phyloP scores from a whole-genome alignment of 2,797 vertebrate genomes.

The Scolopax bukidnonensis region DNA sequence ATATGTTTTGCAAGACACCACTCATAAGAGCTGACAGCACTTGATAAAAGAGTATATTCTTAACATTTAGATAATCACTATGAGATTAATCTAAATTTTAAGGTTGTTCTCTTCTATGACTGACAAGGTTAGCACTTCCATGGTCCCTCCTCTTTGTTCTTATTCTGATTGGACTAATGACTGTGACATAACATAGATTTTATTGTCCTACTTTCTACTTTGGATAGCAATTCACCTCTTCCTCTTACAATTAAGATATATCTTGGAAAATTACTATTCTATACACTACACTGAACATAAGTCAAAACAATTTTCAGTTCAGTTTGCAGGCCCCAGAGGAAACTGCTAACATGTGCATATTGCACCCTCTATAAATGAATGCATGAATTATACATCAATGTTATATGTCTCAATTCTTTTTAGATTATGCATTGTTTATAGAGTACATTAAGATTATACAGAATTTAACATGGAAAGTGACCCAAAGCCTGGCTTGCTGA shows the following conservation, averaged over 20 bases:
- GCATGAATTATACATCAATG: constrained; percentile 32
- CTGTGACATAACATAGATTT: not conserved
- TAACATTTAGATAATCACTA: not conserved
- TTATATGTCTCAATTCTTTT: constrained; percentile 27
- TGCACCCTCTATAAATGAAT: constrained; percentile 35
- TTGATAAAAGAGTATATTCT: not conserved
- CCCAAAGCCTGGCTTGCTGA: not conserved
- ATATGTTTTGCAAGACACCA: not conserved
- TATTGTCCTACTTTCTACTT: constrained; percentile 25
- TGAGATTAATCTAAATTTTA: not conserved
- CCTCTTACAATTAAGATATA: constrained; percentile 35
- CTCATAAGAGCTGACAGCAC: not conserved
- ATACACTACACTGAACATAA: constrained; percentile 45
- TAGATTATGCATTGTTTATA: constrained; percentile 42
- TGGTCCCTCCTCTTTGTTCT: not conserved
- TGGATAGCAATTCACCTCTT: constrained; percentile 29
- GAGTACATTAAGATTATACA: not conserved
- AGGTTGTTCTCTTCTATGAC: not conserved
- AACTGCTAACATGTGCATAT: constrained; percentile 41
- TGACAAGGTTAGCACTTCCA: constrained; percentile 12
- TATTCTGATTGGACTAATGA: constrained; percentile 10
- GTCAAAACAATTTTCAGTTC: constrained; percentile 53
- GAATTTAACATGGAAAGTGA: constrained; percentile 20
- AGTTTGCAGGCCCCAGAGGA: constrained; percentile 34
- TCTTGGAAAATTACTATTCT: constrained; percentile 41